These are phyloP conservation scores for Ichneumoninae sp. DNA, from an alignment of 2,888 invertebrate species.

Conservation along the genomic window DNA sequence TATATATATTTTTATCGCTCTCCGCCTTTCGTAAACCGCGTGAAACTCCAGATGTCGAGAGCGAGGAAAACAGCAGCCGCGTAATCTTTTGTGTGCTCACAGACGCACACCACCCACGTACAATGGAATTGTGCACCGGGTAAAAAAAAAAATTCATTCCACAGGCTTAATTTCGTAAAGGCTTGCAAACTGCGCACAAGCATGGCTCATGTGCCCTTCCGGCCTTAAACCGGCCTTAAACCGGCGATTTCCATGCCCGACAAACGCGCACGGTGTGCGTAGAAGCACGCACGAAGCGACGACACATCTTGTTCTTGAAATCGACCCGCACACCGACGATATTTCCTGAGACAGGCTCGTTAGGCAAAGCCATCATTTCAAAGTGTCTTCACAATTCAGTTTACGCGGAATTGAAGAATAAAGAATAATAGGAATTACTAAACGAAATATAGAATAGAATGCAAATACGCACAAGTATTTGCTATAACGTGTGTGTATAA, in stretches of 20 bases:
- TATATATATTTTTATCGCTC: slow-evolving; percentile 6
- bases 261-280: slow-evolving; percentile 15
- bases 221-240: neutral
- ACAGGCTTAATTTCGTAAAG: neutral
- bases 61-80: slow-evolving; percentile 28
- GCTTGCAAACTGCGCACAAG: neutral
- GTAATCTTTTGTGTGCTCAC: slow-evolving; percentile 51
- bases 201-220: too few species aligned
- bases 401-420: neutral
- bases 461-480: neutral
- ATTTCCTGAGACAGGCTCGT: neutral
- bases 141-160: slow-evolving; percentile 4
- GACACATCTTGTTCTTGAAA: neutral
- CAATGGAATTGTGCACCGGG: slow-evolving; percentile 21
- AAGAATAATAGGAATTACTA: neutral
- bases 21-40: slow-evolving; percentile 39
- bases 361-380: neutral
- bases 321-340: neutral
- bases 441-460: neutral
- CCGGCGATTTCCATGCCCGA: neutral
- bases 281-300: neutral
- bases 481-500: neutral
- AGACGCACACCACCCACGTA: slow-evolving; percentile 34
- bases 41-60: slow-evolving; percentile 49
- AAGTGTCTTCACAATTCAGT: neutral